A percentile compares a stretch with the other conserved stretches of the same genome.
These are phyloP conservation scores for Recurvirostra avosetta DNA, from an alignment of 2,113 vertebrate genomes.

Conservation along the genomic window DNA sequence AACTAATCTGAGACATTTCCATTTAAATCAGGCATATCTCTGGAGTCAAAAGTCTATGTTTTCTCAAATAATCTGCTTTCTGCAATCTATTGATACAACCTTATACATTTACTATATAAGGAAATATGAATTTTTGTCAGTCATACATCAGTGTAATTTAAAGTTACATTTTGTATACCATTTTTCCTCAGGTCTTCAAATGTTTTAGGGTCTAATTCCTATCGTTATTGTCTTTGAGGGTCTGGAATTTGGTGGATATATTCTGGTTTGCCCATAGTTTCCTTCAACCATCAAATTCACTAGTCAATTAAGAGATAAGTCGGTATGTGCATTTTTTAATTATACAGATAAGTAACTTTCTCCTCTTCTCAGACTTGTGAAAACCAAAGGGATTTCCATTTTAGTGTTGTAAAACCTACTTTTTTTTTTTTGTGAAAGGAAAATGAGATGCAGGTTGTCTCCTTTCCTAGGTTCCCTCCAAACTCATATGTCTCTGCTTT, in stretches of 20 bases:
- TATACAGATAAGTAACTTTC: not conserved
- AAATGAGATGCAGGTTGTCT: not conserved
- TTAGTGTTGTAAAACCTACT: not conserved
- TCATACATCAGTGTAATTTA: not conserved
- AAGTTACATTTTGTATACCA: not conserved
- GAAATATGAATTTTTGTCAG: not conserved
- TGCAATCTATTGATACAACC: not conserved
- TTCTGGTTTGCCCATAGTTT: not conserved
- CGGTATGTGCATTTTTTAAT: not conserved
- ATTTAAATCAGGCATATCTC: not conserved
- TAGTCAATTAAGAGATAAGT: not conserved
- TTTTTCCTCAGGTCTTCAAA: not conserved
- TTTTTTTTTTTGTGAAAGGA: not conserved
- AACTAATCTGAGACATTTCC: not conserved
- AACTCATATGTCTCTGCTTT: not conserved
- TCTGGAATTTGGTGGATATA: not conserved
- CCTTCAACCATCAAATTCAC: not conserved
- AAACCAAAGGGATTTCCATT: not conserved
- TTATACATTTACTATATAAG: not conserved
- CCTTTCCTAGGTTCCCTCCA: not conserved
- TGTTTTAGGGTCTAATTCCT: not conserved
- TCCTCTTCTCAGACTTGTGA: not conserved
- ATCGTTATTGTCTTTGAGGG: not conserved
- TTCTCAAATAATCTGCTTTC: not conserved
- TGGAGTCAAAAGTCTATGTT: not conserved